Conservation (phyloP, 2,113 vertebrate species). For the Apaloderma vittatum region DNA sequence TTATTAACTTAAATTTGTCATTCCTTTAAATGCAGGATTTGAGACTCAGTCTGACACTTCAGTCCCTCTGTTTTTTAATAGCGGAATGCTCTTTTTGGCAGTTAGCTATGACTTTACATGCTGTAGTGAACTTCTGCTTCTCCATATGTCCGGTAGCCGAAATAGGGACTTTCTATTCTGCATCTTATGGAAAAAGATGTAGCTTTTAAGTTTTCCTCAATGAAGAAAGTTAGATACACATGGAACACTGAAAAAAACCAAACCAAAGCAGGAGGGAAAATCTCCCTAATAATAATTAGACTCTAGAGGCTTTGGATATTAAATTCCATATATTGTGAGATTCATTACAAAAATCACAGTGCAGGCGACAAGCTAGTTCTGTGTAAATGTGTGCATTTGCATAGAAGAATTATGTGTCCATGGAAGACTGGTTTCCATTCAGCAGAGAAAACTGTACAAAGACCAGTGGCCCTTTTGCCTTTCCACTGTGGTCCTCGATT, state of each 20-base stretch:
- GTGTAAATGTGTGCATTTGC: neutral
- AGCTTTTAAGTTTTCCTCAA: neutral
- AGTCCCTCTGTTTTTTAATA: neutral
- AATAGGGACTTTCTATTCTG: neutral
- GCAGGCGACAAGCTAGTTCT: neutral
- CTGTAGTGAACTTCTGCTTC: neutral
- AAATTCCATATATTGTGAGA: neutral
- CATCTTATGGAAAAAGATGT: neutral
- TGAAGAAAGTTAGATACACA: neutral
- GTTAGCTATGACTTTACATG: neutral
- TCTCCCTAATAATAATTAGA: neutral
- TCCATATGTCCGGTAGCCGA: neutral
- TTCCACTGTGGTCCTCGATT: neutral
- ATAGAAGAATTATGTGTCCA: fast-evolving
- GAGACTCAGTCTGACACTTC: neutral
- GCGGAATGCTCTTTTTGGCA: neutral
- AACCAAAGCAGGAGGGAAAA: neutral
- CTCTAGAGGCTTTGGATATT: neutral
- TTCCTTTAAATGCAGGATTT: neutral
- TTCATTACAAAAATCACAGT: neutral
- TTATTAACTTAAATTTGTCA: neutral
- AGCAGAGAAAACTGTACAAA: neutral
- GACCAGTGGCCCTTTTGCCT: neutral
- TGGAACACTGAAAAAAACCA: fast-evolving
- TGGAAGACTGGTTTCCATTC: neutral